Percentiles rank a stretch among this genome's conserved stretches.
Conservation (phyloP, 2,888 invertebrate genomes). For the Yponomeuta cagnagella region DNA sequence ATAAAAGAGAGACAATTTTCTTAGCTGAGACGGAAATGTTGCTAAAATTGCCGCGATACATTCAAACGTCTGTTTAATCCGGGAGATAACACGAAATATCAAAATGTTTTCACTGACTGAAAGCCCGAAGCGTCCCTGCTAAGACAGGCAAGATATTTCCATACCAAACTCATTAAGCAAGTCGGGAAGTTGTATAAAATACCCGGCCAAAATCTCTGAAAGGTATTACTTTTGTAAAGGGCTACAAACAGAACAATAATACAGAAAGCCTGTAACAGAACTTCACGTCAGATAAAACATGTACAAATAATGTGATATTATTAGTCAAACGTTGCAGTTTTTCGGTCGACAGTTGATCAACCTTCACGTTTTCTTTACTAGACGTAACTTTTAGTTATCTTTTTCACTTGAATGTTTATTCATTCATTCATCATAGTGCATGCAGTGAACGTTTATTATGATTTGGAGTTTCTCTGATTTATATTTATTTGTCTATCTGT, state of each 20-base stretch:
- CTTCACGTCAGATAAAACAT: not conserved
- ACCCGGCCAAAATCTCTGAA: conserved; percentile 4
- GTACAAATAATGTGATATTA: too few relatives aligned
- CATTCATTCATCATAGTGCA: too few relatives aligned
- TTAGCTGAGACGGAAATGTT: not conserved
- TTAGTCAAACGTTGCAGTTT: too few relatives aligned
- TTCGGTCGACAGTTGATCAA: too few relatives aligned
- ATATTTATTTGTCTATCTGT: too few relatives aligned
- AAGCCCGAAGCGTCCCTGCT: conserved; percentile 1
- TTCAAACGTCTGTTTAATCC: not conserved
- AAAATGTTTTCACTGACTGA: conserved; percentile 6
- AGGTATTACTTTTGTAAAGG: conserved; percentile 2
- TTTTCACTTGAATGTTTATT: too few relatives aligned
- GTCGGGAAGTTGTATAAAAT: conserved; percentile 7
- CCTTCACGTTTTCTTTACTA: too few relatives aligned
- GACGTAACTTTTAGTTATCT: too few relatives aligned
- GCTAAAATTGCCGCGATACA: not conserved
- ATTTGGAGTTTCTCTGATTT: too few relatives aligned
- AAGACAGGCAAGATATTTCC: conserved; percentile 12
- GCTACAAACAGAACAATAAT: not conserved
- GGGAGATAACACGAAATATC: not conserved
- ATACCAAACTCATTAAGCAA: conserved; percentile 11
- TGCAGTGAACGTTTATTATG: too few relatives aligned
- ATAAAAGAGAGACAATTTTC: too few relatives aligned
- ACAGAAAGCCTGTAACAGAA: not conserved